phyloP scores from a whole-genome alignment of 2,797 vertebrate genomes.

The Danio albolineatus region DNA sequence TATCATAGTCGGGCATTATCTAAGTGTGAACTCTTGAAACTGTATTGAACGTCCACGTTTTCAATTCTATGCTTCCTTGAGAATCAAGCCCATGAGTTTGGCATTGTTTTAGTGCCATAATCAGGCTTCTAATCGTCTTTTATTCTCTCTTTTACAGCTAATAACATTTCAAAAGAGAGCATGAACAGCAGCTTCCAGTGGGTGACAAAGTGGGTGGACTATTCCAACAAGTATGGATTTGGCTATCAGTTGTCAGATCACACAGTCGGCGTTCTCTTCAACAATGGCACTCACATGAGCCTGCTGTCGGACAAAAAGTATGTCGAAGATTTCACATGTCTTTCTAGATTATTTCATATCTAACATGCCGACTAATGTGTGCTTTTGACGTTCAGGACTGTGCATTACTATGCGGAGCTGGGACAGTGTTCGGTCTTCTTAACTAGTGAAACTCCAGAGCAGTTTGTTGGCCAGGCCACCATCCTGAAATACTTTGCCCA shows the following conservation, averaged over 20 bases:
- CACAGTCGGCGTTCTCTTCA: constrained; percentile 88
- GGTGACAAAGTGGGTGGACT: constrained; percentile 93
- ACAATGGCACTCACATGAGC: constrained; percentile 89
- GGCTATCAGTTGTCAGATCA: constrained; percentile 90
- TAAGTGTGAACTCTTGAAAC: too few species aligned
- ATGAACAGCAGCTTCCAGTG: constrained; percentile 83
- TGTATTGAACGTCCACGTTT: too few species aligned
- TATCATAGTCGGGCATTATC: too few species aligned
- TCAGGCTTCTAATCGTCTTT: neutral
- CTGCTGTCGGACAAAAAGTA: constrained; percentile 88
- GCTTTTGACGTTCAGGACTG: constrained; percentile 75
- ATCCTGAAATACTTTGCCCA: constrained; percentile 89
- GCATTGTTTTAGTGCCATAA: too few species aligned
- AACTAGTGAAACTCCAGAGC: constrained; percentile 82
- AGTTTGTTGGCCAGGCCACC: constrained; percentile 86
- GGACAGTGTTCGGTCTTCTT: constrained; percentile 85
- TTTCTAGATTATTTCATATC: neutral
- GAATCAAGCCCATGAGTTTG: too few species aligned
- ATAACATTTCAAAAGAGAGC: constrained; percentile 82
- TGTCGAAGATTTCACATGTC: constrained; percentile 40
- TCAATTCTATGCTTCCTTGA: too few species aligned
- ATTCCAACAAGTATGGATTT: constrained; percentile 90
- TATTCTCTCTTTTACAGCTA: constrained; percentile 62
- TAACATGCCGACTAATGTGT: neutral
- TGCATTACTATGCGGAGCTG: constrained; percentile 88